Evolutionary conservation across 2,797 vertebrate genomes (phyloP), one percentile per base, ranked within the genome.

Genomic region (Tenualosa thibaudeaui): DNA sequence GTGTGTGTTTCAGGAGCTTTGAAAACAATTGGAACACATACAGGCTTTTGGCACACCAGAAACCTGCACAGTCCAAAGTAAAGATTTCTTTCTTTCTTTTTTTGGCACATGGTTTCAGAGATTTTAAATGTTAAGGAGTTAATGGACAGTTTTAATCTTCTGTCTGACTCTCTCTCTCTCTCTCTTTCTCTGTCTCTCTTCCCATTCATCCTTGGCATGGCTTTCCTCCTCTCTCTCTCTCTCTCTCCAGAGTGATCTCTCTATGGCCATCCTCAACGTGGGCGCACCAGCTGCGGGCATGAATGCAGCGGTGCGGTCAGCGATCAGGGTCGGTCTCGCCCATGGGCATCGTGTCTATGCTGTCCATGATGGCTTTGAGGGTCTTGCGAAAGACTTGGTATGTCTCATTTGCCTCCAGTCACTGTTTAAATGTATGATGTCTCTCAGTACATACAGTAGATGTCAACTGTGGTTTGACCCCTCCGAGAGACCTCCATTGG

Each of bases 1-100:
- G 40, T 1, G 0, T 75, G 13, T 22, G 84, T 68, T 82, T 15
- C 84, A 99, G 98, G 97, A 98, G 97, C 86, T 99, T 99, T 93
- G 96, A 97, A 93, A 98, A 98, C 90, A 98, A 98, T 92, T 99
- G 97, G 97, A 97, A 96, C 5, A 97, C 97, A 0, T 98, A 98
- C 90, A 96, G 96, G 93, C 93, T 98, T 88, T 92, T 98, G 90
- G 97, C 98, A 75, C 98, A 99, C 7, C 92, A 98, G 90, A 96
- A 91, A 83, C 94, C 95, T 0, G 96, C 97, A 2, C 90, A 95
- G 1, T 91, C 92, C 68, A 98, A 98, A 96, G 97, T 97, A 87
- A 85, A 90, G 85, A 50, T 85, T 84, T 26, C 0, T 31, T 53
- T 12, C 26, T 46, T 8, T 17, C 13, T 24, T 37, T 5, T 43